Evolutionary conservation across 2,888 invertebrate genomes (phyloP), one percentile per base, ranked within the genome.

Genomic region (Pachycephus smyrnensis): DNA sequence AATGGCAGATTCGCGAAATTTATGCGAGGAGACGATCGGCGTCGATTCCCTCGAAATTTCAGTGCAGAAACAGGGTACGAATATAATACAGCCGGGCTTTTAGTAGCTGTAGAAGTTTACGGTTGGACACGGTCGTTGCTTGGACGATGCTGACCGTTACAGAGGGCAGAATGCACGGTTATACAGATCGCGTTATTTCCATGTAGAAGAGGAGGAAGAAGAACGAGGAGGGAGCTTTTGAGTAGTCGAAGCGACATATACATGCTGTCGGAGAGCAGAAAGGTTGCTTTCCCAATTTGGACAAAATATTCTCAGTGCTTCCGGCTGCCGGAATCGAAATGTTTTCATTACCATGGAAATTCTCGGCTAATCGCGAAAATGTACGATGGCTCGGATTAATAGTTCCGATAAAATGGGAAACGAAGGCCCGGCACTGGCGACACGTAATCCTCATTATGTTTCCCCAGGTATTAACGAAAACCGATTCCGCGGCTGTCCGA

Each of bases 391-490:
- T 23, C 85, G 80, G 85, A 85, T 85, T 85, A 85, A 85, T 85
- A 83, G 84, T 80, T 40, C 78, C 78, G 73, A 76, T 71, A 33
- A 73, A 31, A 76, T 40, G 36, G 68, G 40, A 76, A 40, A 31
- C 30, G 40, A 35, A 69, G 76, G 40, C 68, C 11, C 31, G 68
- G 35, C 32, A 76, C 30, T 83, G 84, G 82, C 76, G 82, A 86
- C 85, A 86, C 85, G 85, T 85, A 85, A 85, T 82, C 83, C 85
- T 86, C 85, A 85, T 85, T 86, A 86, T 85, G 82, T 82, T 84
- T 86, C 69, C 71, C 82, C 78, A 81, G 86, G 84, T 84, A 86
- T 85, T 85, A 85, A 86, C 85, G 85, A 86, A 77, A 36, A 31
- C 73, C 32, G 68, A 78, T 37, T 31, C 12, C 37, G 15, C 23